Conservation (phyloP, 2,797 vertebrate species). For the Hyperoplus immaculatus region DNA sequence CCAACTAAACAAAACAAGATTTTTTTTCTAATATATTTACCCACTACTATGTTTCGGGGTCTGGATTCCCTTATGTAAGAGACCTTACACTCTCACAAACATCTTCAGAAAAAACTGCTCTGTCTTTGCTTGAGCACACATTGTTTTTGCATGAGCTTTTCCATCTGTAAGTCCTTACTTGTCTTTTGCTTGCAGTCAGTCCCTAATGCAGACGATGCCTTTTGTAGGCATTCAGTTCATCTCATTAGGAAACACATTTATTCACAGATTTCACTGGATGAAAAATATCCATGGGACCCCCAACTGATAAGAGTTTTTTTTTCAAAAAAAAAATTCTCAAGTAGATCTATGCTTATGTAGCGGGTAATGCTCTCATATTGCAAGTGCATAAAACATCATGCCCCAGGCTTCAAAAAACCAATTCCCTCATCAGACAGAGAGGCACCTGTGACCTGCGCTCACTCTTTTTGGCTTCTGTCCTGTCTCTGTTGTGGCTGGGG, state of each 20-base stretch:
- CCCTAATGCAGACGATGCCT: conserved; percentile 17
- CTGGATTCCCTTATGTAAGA: conserved; percentile 1
- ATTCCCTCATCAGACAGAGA: no score
- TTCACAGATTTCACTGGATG: conserved; percentile 13
- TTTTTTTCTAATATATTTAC: conserved; percentile 10
- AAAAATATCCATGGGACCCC: not conserved
- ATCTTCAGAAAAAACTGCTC: conserved; percentile 1
- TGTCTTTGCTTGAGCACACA: conserved; percentile 7
- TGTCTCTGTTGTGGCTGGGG: no score
- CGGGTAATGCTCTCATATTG: not conserved
- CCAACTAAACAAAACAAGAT: not conserved
- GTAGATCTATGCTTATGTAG: not conserved
- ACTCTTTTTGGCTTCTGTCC: no score
- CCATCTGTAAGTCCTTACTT: conserved; percentile 38
- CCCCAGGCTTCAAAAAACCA: no score
- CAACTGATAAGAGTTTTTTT: not conserved
- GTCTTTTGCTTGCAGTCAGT: conserved; percentile 27
- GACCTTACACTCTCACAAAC: not conserved
- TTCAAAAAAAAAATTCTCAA: not conserved
- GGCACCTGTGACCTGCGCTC: no score
- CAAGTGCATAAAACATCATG: not conserved
- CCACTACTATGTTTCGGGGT: not conserved
- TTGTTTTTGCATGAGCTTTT: conserved; percentile 18
- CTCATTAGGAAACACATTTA: conserved; percentile 9
- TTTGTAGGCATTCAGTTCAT: not conserved